phyloP scores from a whole-genome alignment of 2,888 invertebrate genomes.

The Thysanoteuthis rhombus region DNA sequence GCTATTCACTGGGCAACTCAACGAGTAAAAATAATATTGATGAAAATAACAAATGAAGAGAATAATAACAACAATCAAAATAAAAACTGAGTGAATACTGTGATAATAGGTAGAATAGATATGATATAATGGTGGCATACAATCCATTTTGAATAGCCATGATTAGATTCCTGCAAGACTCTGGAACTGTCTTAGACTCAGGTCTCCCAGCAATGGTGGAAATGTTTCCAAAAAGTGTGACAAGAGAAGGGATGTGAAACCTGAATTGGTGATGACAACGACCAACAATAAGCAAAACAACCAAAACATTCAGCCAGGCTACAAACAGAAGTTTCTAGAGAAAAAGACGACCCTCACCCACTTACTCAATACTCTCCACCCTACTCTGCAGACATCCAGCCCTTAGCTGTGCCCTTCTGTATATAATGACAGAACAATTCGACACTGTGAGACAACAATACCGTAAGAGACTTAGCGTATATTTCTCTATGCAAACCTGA shows the following conservation, averaged over 20 bases:
- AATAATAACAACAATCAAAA: background rate
- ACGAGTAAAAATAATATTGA: too few relatives aligned
- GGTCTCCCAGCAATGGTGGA: background rate
- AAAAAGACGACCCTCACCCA: background rate
- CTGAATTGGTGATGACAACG: background rate
- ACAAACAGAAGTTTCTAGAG: background rate
- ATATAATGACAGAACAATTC: constrained; percentile 12
- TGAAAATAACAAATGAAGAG: too few relatives aligned
- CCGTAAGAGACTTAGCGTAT: background rate
- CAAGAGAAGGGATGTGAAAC: background rate
- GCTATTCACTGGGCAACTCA: too few relatives aligned
- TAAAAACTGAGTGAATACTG: background rate
- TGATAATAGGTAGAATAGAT: background rate
- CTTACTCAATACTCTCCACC: background rate
- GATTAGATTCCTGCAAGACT: background rate
- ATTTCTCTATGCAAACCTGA: background rate
- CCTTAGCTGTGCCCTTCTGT: background rate
- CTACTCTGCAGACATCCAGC: background rate
- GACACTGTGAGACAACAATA: background rate
- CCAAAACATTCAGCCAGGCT: background rate
- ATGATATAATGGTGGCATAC: background rate
- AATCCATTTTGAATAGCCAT: background rate
- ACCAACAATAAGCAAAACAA: background rate
- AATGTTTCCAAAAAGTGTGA: background rate
- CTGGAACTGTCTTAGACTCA: background rate